Conservation (phyloP, 1,140 invertebrate species). For the Drosophila yakuba region DNA sequence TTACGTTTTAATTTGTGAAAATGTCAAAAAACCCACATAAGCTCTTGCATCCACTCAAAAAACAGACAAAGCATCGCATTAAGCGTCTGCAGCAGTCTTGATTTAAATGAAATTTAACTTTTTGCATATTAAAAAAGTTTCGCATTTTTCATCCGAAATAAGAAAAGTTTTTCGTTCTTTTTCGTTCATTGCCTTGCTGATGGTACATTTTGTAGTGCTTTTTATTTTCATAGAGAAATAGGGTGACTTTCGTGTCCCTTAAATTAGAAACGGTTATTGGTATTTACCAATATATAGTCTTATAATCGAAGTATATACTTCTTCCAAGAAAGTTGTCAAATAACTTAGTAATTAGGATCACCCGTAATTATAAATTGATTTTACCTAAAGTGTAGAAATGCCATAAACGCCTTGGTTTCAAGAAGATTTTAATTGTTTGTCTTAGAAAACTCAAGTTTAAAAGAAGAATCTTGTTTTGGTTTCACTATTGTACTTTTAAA, state of each 20-base stretch:
- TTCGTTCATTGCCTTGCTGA: slow-evolving; percentile 17
- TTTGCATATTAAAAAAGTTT: slow-evolving; percentile 81
- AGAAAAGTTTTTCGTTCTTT: slow-evolving; percentile 68
- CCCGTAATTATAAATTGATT: no score
- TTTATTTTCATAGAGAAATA: slow-evolving; percentile 13
- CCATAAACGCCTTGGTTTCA: no score
- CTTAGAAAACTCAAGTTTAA: no score
- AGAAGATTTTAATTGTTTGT: no score
- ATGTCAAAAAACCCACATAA: background rate
- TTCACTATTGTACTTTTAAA: background rate
- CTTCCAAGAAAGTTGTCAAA: no score
- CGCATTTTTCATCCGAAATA: slow-evolving; percentile 77
- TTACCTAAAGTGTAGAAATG: no score
- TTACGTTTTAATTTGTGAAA: slow-evolving; percentile 37
- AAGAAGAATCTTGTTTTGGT: background rate
- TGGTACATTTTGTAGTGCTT: slow-evolving; percentile 24
- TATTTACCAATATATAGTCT: background rate
- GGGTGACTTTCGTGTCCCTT: background rate
- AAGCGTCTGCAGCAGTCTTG: slow-evolving; percentile 59
- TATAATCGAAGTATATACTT: no score
- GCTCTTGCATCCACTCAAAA: background rate
- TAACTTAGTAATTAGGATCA: no score
- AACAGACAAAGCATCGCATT: slow-evolving; percentile 14
- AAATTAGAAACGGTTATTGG: background rate
- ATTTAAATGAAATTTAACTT: slow-evolving; percentile 81